Conservation (phyloP, 2,113 vertebrate species). For the Serranochromis macrocephalus region DNA sequence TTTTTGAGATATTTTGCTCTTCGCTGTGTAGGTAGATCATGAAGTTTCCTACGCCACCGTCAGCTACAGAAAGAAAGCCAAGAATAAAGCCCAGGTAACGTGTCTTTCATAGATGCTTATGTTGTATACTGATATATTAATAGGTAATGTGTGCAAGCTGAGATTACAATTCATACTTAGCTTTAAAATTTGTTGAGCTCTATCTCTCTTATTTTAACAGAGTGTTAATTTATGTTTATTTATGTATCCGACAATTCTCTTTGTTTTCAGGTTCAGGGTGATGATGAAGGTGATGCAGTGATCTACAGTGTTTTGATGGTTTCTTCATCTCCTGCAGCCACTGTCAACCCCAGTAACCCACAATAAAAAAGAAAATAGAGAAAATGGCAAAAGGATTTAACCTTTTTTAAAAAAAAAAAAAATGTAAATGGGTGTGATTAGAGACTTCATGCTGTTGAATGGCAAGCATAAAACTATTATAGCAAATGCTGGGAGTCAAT, state of each 20-base stretch:
- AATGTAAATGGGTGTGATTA: background rate
- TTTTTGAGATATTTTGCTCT: background rate
- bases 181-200: background rate
- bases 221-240: background rate
- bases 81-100: background rate
- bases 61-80: background rate
- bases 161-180: background rate
- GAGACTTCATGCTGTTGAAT: background rate
- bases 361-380: background rate
- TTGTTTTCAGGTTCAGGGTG: background rate
- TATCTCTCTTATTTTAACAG: background rate
- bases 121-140: background rate
- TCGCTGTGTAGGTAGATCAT: background rate
- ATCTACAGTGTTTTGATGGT: background rate
- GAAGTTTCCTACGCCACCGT: background rate
- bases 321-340: background rate
- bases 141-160: background rate
- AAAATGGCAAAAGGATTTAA: background rate
- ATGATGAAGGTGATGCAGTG: background rate
- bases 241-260: background rate
- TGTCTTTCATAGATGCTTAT: background rate
- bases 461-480: background rate
- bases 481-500: background rate
- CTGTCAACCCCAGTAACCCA: background rate
- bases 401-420: background rate